phyloP scores from a whole-genome alignment of 2,888 invertebrate genomes.

The Carterocephalus palaemon region DNA sequence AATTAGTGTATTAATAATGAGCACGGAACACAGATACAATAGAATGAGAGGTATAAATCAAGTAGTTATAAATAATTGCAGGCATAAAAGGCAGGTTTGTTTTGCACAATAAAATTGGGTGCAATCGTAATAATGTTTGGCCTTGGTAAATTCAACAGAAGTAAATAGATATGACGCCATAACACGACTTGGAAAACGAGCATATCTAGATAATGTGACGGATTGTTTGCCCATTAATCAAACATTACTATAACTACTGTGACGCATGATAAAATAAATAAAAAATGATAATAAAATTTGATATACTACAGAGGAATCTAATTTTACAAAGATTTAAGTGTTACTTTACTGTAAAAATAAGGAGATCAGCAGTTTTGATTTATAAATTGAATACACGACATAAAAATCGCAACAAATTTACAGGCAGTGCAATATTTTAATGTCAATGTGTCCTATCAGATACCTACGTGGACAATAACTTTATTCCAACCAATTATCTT shows the following conservation, averaged over 20 bases:
- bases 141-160: too few relatives aligned
- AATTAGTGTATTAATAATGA: too few relatives aligned
- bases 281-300: too few relatives aligned
- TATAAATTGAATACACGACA: conserved; percentile 16
- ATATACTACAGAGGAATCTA: conserved; percentile 7
- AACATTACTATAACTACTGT: neutral
- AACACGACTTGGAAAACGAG: neutral
- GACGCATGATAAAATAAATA: conserved; percentile 2
- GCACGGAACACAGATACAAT: too few relatives aligned
- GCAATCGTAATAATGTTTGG: too few relatives aligned
- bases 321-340: conserved; percentile 19
- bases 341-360: conserved; percentile 21
- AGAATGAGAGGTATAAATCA: too few relatives aligned
- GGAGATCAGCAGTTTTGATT: conserved; percentile 19
- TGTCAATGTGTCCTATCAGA: conserved; percentile 7
- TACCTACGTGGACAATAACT: conserved; percentile 12
- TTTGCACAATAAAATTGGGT: too few relatives aligned
- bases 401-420: conserved; percentile 13
- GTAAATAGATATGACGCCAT: too few relatives aligned
- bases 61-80: too few relatives aligned
- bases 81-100: too few relatives aligned
- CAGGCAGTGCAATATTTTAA: conserved; percentile 12
- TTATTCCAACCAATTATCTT: conserved; percentile 2
- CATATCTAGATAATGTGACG: too few relatives aligned
- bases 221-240: neutral